These are phyloP conservation scores for Geotrupes spiniger DNA, from an alignment of 2,888 invertebrate species.

Conservation along the genomic window DNA sequence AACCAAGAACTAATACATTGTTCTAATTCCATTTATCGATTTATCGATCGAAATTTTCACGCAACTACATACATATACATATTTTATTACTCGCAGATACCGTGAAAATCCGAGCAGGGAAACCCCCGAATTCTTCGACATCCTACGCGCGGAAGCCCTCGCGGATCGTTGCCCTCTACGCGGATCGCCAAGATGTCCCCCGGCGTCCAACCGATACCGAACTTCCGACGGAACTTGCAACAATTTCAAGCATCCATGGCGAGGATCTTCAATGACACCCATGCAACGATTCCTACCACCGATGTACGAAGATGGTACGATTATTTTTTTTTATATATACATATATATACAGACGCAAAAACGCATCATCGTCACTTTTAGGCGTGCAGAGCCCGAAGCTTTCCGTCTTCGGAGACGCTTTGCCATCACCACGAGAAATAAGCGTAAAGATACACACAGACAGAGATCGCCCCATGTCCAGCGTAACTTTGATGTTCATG, in stretches of 20 bases:
- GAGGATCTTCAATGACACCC: slow-evolving; percentile 80
- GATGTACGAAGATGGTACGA: slow-evolving; percentile 73
- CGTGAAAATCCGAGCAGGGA: slow-evolving; percentile 28
- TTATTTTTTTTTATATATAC: slow-evolving; percentile 33
- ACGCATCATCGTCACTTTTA: slow-evolving; percentile 23
- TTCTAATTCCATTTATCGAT: too few relatives aligned
- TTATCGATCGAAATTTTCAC: too few relatives aligned
- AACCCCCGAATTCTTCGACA: slow-evolving; percentile 30
- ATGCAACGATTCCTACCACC: slow-evolving; percentile 80
- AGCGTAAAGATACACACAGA: slow-evolving; percentile 66
- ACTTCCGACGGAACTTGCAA: slow-evolving; percentile 89
- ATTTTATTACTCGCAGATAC: slow-evolving; percentile 25
- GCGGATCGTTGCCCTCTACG: slow-evolving; percentile 66
- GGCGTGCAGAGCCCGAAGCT: slow-evolving; percentile 55
- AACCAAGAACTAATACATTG: too few relatives aligned
- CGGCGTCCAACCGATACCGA: slow-evolving; percentile 71
- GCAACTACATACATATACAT: background rate
- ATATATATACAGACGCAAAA: too few relatives aligned
- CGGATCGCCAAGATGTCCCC: slow-evolving; percentile 66
- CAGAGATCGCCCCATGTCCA: slow-evolving; percentile 62
- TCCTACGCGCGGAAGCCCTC: slow-evolving; percentile 54
- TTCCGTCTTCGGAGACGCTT: slow-evolving; percentile 56
- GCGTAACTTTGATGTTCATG: slow-evolving; percentile 77
- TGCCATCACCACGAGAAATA: slow-evolving; percentile 76
- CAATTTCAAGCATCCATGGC: slow-evolving; percentile 70